These are phyloP conservation scores for Pycnonotus jocosus DNA, from an alignment of 2,113 vertebrate genomes.

Conservation along the genomic window DNA sequence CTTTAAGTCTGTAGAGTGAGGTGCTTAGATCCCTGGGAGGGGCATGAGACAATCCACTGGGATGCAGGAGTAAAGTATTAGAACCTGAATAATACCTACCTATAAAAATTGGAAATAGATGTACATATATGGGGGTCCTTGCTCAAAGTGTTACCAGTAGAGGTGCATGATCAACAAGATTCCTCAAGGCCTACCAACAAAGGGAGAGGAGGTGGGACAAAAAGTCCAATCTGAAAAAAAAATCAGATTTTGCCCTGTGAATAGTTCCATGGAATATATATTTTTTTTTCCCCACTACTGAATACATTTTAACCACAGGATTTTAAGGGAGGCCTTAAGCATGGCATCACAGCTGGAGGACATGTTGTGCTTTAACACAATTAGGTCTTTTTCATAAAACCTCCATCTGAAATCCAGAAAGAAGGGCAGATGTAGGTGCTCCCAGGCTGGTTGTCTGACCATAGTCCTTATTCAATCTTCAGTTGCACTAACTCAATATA, in stretches of 20 bases:
- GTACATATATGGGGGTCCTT: neutral
- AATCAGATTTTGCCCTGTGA: neutral
- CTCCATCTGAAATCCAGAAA: neutral
- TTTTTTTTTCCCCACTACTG: neutral
- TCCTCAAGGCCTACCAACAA: neutral
- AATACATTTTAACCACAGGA: neutral
- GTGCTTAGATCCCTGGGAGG: neutral
- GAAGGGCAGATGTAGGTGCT: neutral
- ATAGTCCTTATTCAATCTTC: neutral
- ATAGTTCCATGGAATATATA: neutral
- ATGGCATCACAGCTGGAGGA: neutral
- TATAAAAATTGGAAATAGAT: neutral
- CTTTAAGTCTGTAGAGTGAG: neutral
- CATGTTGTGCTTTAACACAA: neutral
- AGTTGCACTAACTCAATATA: neutral
- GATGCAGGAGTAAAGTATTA: neutral
- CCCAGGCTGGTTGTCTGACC: neutral
- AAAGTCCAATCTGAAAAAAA: neutral
- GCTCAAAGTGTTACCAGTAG: neutral
- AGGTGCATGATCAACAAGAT: neutral
- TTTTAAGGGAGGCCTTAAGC: neutral
- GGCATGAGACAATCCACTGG: rapidly evolving
- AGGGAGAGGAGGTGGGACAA: neutral
- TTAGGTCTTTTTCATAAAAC: neutral
- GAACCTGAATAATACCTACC: neutral